These are phyloP conservation scores for Adineta ricciae DNA, from an alignment of 2,888 invertebrate species.

Conservation along the genomic window DNA sequence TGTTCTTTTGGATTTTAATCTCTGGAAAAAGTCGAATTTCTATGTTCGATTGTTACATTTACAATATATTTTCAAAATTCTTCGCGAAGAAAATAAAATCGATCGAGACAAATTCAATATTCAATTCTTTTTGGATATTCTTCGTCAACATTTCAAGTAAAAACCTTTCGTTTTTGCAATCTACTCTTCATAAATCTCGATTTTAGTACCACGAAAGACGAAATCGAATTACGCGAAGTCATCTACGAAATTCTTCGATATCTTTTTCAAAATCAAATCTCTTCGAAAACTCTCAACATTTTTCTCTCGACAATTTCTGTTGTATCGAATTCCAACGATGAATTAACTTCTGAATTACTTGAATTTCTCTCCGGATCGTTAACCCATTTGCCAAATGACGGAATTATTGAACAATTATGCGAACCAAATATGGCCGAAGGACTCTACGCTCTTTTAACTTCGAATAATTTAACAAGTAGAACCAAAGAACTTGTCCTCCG, in stretches of 20 bases:
- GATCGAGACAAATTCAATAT: constrained; percentile 59
- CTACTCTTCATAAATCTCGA: too few relatives aligned
- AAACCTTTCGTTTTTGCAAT: too few relatives aligned
- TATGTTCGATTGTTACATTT: constrained; percentile 59
- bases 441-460: constrained; percentile 54
- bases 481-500: neutral
- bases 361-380: constrained; percentile 54
- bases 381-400: constrained; percentile 53
- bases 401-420: constrained; percentile 56
- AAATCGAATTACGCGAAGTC: constrained; percentile 54
- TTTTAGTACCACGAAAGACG: neutral
- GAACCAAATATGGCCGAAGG: constrained; percentile 57
- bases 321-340: constrained; percentile 54
- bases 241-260: constrained; percentile 56
- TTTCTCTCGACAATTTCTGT: constrained; percentile 54
- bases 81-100: constrained; percentile 57
- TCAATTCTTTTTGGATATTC: constrained; percentile 57
- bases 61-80: constrained; percentile 58
- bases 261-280: constrained; percentile 57
- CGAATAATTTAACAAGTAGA: neutral
- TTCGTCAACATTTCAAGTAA: constrained; percentile 54
- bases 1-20: constrained; percentile 58
- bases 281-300: constrained; percentile 52
- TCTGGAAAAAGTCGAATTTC: constrained; percentile 58
- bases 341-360: constrained; percentile 42